phyloP scores from a whole-genome alignment of 1,140 invertebrate genomes.

The Proales similis region DNA sequence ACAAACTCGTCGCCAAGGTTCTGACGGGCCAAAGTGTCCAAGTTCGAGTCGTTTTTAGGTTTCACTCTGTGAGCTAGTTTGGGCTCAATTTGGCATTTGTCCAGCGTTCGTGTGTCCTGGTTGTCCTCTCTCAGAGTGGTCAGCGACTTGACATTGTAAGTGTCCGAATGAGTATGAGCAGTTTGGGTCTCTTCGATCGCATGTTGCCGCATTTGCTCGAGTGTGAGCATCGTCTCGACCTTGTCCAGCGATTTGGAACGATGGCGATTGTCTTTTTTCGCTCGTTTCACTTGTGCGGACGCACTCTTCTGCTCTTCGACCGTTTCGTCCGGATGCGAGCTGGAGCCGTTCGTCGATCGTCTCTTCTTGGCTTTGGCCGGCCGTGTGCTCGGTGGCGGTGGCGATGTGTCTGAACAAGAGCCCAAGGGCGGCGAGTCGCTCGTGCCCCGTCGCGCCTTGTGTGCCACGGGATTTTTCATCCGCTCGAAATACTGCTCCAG shows the following conservation, averaged over 20 bases:
- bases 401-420: too few species aligned
- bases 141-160: slow-evolving; percentile 17
- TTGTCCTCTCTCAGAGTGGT: slow-evolving; percentile 23
- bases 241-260: slow-evolving; percentile 32
- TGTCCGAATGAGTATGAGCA: not conserved
- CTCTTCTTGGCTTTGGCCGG: not conserved
- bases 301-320: not conserved
- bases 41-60: not conserved
- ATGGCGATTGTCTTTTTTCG: slow-evolving; percentile 11
- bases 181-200: slow-evolving; percentile 2
- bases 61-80: not conserved
- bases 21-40: not conserved
- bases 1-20: slow-evolving; percentile 28
- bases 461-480: not conserved
- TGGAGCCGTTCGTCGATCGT: too few species aligned
- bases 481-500: slow-evolving; percentile 28
- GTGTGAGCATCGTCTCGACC: slow-evolving; percentile 16
- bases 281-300: slow-evolving; percentile 6
- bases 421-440: too few species aligned
- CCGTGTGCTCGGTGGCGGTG: too few species aligned
- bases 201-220: slow-evolving; percentile 30
- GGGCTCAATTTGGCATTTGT: not conserved
- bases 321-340: not conserved
- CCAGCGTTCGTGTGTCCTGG: slow-evolving; percentile 8
- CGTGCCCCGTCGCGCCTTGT: not conserved